phyloP scores from a whole-genome alignment of 2,797 vertebrate species.

The Alosa sapidissima region DNA sequence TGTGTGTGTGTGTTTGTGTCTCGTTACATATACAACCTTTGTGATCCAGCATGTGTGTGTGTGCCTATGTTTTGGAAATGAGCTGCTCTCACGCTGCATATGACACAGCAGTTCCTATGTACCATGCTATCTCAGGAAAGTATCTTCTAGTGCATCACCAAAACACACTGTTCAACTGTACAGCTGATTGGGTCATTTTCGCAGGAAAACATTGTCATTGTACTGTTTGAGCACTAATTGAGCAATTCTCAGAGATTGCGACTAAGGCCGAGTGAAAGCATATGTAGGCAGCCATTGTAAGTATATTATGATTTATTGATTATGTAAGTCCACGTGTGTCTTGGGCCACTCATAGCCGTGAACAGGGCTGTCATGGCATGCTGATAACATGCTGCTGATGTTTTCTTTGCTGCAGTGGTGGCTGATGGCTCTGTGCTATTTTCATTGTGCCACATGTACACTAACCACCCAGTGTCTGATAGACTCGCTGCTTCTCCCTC shows the following conservation, averaged over 20 bases:
- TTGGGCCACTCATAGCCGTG: no score
- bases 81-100: not conserved
- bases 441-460: not conserved
- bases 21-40: no score
- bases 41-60: not conserved
- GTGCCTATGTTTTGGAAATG: not conserved
- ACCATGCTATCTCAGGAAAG: not conserved
- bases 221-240: not conserved
- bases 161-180: not conserved
- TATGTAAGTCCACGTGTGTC: no score
- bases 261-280: no score
- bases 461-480: slow-evolving; percentile 42
- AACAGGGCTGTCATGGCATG: no score
- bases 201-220: not conserved
- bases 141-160: not conserved
- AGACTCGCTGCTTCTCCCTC: slow-evolving; percentile 34
- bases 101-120: not conserved
- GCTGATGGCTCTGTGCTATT: not conserved
- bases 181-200: not conserved
- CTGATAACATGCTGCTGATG: not conserved
- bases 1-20: not conserved
- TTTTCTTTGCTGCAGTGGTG: not conserved
- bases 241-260: not conserved
- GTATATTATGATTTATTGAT: no score
- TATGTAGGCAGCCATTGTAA: no score